Base-by-base conservation (phyloP, 2,888 invertebrate genomes). In the Eupithecia centaureata region DNA sequence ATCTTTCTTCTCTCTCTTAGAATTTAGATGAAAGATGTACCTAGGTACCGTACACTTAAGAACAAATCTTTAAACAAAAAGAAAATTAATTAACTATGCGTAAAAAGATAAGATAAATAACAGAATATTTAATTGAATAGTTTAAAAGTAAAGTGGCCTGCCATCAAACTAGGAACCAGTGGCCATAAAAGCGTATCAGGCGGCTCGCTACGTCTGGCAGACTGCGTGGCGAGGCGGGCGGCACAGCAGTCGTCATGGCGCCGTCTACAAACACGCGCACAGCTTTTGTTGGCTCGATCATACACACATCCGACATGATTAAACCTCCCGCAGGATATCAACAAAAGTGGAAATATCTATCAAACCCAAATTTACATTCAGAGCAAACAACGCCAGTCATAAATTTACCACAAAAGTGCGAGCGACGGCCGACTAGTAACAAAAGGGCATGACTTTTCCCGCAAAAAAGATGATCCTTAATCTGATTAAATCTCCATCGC, bases 401-500 rank as follows among this genome's bases (percentile, higher is more conserved):
- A 92, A 92, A 92, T 91, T 91, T 86, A 86, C 84, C 89, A 87
- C 89, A 90, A 91, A 90, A 92, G 91, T 91, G 91, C 88, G 87
- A 87, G 88, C 86, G 88, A 86, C 88, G 88, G 89, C 85, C 87
- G 89, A 87, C 86, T 85, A 89, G 89, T 90, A 92, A 92, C 91
- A 92, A 91, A 92, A 87, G 92, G 90, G 87, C 92, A 91, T 86
- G 91, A 91, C 90, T 91, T 91, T 90, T 90, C 88, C 89, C 88
- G 89, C 90, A 90, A 92, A 93, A 68, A 93, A 92, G 91, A 92
- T 92, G 92, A 93, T 92, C 93, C 93, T 92, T 93, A 93, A 93
- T 92, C 93, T 92, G 92, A 92, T 93, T 93, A 93, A 93, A 93
- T 92, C 92, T 92, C 93, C 93, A 93, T 93, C 91, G 91, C 86